Conservation (phyloP, 2,113 vertebrate genomes). For the Amblyornis subalaris region DNA sequence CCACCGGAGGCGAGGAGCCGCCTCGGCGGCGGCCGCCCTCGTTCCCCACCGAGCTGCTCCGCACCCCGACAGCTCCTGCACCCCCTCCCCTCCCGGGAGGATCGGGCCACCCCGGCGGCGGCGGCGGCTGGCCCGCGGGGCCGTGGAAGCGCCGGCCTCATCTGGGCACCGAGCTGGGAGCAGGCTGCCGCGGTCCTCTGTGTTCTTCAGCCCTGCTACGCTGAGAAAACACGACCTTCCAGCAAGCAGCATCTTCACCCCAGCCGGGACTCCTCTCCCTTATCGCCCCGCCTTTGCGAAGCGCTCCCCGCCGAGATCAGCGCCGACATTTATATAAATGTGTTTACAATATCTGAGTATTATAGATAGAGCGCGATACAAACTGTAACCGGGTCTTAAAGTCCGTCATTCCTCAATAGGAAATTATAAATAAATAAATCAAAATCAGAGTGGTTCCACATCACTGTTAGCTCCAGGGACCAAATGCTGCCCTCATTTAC, state of each 20-base stretch:
- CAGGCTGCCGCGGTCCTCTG: not conserved
- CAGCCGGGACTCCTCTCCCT: not conserved
- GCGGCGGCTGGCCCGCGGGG: not conserved
- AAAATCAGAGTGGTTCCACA: not conserved
- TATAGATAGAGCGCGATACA: not conserved
- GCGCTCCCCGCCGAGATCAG: not conserved
- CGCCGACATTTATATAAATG: not conserved
- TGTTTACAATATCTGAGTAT: too few relatives aligned
- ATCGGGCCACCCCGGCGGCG: not conserved
- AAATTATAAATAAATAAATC: not conserved
- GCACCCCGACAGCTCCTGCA: not conserved
- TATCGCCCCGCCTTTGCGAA: not conserved
- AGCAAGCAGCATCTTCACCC: not conserved
- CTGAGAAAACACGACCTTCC: not conserved
- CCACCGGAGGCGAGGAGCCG: not conserved
- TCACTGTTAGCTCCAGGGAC: not conserved
- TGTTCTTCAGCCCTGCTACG: too few relatives aligned
- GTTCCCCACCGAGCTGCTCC: not conserved
- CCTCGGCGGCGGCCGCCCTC: not conserved
- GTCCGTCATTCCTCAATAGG: not conserved
- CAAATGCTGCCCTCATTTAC: not conserved
- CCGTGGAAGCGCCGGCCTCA: not conserved
- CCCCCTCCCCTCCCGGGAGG: not conserved
- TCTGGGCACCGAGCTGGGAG: not conserved
- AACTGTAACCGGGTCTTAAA: not conserved